Base-by-base conservation (phyloP, 1,140 invertebrate genomes). In the Cylas formicarius region DNA sequence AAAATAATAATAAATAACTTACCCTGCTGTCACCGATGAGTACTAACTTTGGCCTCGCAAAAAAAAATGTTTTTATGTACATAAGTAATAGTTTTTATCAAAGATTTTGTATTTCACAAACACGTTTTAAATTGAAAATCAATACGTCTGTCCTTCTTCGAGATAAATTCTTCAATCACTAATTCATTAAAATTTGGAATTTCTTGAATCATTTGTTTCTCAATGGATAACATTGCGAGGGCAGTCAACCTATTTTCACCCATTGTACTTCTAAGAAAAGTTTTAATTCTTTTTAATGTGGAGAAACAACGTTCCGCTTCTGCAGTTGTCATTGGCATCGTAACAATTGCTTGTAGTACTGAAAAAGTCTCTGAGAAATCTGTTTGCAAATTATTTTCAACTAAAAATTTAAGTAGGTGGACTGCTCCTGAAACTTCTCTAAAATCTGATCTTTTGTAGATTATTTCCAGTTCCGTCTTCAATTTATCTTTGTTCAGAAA, bases 221-320 rank as follows among this genome's bases (percentile, higher is more conserved):
- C 58, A 43, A 57, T 55, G 10, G 31, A 47, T 23, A 57, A 36
- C 21, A 57, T 53, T 21, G 46, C 48, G 26, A 62, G 29, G 8
- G 48, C 52, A 37, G 40, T 54, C n/a, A 63, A 41, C 37, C 55
- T 29, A 32, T 61, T 41, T 41, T 63, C 40, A 37, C 13, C 21
- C 54, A 56, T 63, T 13, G 48, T 48, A 19, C 40, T 57, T 20
- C 52, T 35, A 23, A 63, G 44, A 42, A 62, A 62, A 18, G 38
- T 63, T 58, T 63, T 65, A 20, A 65, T 57, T 26, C 57, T 22
- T 38, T 61, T 62, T 18, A 65, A 41, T 31, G 63, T 61, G 14
- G 49, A 55, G 44, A 66, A 65, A 44, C 44, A 55, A 43, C 58
- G 37, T 50, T 67, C 60, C 18, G 13, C 48, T 13, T 52, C 52